These are phyloP conservation scores for Lucilia cuprina DNA, from an alignment of 1,140 invertebrate species.

Conservation along the genomic window DNA sequence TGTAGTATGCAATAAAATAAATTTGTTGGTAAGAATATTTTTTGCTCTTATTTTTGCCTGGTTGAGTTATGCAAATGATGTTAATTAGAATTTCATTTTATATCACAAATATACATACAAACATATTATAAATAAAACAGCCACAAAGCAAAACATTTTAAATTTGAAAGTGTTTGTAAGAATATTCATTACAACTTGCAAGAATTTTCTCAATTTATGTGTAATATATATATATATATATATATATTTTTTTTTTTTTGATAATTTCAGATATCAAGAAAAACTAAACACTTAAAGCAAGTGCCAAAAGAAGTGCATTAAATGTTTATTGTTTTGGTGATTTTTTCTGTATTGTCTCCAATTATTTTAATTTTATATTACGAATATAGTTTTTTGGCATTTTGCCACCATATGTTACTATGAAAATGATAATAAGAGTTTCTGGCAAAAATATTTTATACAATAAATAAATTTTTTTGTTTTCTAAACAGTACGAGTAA, in stretches of 20 bases:
- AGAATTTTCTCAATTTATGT: too few species aligned
- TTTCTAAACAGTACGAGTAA: not conserved
- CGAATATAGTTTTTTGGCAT: not conserved
- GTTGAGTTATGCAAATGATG: conserved; percentile 32
- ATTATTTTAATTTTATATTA: not conserved
- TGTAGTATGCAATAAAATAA: not conserved
- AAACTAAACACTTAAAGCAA: not conserved
- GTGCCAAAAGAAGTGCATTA: conserved; percentile 29
- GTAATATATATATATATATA: too few species aligned
- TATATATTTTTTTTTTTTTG: not conserved
- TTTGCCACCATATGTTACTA: conserved; percentile 28
- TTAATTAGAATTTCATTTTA: conserved; percentile 22
- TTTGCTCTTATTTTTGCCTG: conserved; percentile 6
- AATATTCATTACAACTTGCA: not conserved
- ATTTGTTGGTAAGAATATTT: not conserved
- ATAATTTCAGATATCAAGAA: not conserved
- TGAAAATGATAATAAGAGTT: conserved; percentile 28
- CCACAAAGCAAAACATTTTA: not conserved
- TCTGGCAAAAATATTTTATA: not conserved
- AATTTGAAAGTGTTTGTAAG: not conserved
- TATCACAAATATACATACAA: not conserved
- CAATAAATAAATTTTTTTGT: not conserved
- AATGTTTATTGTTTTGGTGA: conserved; percentile 26
- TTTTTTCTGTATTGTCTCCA: not conserved
- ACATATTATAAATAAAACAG: not conserved